A percentile compares a stretch with the other conserved stretches of the same genome.
These are phyloP conservation scores for Callithrix jacchus DNA, from an alignment of 2,113 vertebrate species.

Conservation along the genomic window DNA sequence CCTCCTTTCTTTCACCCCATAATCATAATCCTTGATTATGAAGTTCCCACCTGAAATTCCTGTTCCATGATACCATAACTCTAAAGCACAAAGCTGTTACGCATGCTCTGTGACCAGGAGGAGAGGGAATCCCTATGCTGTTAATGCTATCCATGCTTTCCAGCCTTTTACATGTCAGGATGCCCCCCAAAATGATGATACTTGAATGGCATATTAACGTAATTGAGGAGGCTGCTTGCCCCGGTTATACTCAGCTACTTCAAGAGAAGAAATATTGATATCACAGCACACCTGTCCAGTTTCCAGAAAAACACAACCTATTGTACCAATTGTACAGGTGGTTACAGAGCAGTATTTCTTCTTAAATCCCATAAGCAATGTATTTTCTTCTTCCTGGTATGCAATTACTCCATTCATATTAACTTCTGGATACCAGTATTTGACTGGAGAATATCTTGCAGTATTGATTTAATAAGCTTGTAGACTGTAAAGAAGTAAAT, in stretches of 20 bases:
- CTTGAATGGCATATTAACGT: neutral
- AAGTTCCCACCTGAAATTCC: neutral
- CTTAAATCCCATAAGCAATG: neutral
- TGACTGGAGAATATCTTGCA: neutral
- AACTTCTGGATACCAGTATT: neutral
- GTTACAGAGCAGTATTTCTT: neutral
- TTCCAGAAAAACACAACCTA: neutral
- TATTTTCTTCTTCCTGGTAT: neutral
- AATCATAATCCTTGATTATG: neutral
- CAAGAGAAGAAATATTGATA: neutral
- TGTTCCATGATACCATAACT: neutral
- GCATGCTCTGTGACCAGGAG: neutral
- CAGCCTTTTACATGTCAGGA: neutral
- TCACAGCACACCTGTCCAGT: neutral
- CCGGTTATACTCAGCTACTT: neutral
- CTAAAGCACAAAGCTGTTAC: neutral
- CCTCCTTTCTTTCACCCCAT: neutral
- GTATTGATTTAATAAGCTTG: neutral
- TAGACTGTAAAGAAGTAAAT: neutral
- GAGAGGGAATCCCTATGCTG: neutral
- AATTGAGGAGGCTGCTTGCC: neutral
- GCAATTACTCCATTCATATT: neutral
- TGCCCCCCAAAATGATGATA: neutral
- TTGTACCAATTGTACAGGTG: neutral
- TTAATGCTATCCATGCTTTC: neutral